Base-by-base conservation (phyloP, 2,888 invertebrate genomes). In the Timema cristinae region DNA sequence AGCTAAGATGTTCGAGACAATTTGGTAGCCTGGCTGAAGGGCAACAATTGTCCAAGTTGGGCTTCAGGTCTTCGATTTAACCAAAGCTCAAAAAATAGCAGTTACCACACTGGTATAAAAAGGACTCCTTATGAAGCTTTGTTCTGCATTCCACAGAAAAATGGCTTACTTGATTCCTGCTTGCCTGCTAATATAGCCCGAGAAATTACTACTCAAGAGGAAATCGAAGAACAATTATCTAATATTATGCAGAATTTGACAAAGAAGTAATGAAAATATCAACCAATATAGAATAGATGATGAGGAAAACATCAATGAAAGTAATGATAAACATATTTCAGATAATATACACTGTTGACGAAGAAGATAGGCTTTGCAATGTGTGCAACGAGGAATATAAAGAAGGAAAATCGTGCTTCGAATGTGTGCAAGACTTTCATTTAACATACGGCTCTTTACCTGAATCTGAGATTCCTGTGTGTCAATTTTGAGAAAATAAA, bases 111-210 rank as follows among this genome's bases (percentile, higher is more conserved):
- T 32, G 32, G 32, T 32, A 32, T 32, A 8, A 56, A 56, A 7
- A 56, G 56, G 13, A 7, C 56, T 56, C 56, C 56, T 56, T 56
- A 56, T 56, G 56, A 56, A 56, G 56, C 56, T 56, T 56, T 56
- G 56, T 56, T 56, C 11, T 5, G 56, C n/a, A 7, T 56, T 56
- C 1, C 56, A 13, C 56, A 56, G 56, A 56, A 32, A 56, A 56
- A 56, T 56, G 56, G 56, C 1, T 56, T 56, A 7, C 56, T 56
- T 56, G 56, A 56, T 56, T 56, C 56, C n/a, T 11, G 56, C 56
- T 56, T 56, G 56, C n/a, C 56, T 7, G n/a, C 56, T 56, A 7
- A 56, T 11, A 56, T 13, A 56, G 9, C 56, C 2, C 0, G 8
- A 56, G 16, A 6, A 6, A 56, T 56, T 6, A 16, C n/a, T 16